A percentile compares a stretch with the other conserved stretches of the same genome.
Conservation (phyloP, 2,888 invertebrate genomes). For the Barypeithes pellucidus region DNA sequence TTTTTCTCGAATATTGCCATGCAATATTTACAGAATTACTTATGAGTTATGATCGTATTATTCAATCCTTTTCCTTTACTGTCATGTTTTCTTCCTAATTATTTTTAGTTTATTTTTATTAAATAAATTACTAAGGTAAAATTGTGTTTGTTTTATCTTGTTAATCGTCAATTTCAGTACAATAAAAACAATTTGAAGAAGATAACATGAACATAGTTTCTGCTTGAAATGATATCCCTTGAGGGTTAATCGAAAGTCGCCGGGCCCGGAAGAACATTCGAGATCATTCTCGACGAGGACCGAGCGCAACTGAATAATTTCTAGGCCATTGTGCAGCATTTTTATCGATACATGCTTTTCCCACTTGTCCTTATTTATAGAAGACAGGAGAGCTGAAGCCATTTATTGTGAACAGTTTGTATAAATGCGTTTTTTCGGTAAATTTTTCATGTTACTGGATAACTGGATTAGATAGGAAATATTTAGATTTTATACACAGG, state of each 20-base stretch:
- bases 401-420: background rate
- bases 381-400: slow-evolving; percentile 24
- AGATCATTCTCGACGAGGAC: slow-evolving; percentile 60
- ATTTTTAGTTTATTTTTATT: too few species aligned
- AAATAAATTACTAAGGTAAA: too few species aligned
- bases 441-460: background rate
- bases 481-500: background rate
- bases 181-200: slow-evolving; percentile 8
- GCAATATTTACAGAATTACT: too few species aligned
- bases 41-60: too few species aligned
- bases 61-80: too few species aligned
- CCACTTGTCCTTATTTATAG: slow-evolving; percentile 60
- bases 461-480: background rate
- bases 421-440: background rate
- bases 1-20: too few species aligned
- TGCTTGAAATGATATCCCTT: slow-evolving; percentile 3
- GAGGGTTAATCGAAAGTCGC: slow-evolving; percentile 27
- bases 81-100: too few species aligned
- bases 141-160: background rate
- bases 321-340: slow-evolving; percentile 63
- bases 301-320: slow-evolving; percentile 58
- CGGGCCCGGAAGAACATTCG: slow-evolving; percentile 53
- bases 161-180: background rate
- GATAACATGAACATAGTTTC: background rate
- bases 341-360: slow-evolving; percentile 62